These are phyloP conservation scores for Serranus cabrilla DNA, from an alignment of 2,797 vertebrate genomes.

Conservation along the genomic window DNA sequence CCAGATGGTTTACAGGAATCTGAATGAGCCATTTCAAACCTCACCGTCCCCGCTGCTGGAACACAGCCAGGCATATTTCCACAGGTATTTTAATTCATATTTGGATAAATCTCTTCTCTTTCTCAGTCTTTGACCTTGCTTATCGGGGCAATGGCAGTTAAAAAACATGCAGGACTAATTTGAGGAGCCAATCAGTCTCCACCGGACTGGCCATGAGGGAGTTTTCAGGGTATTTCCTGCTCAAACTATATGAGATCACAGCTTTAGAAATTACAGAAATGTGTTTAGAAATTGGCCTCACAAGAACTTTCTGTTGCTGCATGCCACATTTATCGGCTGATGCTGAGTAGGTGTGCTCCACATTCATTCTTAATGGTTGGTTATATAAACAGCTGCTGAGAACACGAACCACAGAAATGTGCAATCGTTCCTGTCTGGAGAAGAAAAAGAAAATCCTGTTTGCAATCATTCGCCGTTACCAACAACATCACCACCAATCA, in stretches of 20 bases:
- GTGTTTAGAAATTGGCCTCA: constrained; percentile 14
- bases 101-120: constrained; percentile 13
- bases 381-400: constrained; percentile 41
- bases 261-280: constrained; percentile 31
- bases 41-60: constrained; percentile 24
- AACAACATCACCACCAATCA: constrained; percentile 14
- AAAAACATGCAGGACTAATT: constrained; percentile 10
- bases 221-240: constrained; percentile 4
- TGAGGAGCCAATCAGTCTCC: constrained; percentile 6
- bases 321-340: constrained; percentile 8
- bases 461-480: constrained; percentile 24
- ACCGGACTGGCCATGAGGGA: background rate
- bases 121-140: constrained; percentile 3
- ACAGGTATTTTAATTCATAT: constrained; percentile 42
- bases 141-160: constrained; percentile 12
- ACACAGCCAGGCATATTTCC: constrained; percentile 27
- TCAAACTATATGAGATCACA: constrained; percentile 25
- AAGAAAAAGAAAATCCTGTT: constrained; percentile 15
- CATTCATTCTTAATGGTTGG: background rate
- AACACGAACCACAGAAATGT: constrained; percentile 19
- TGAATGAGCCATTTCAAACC: constrained; percentile 21
- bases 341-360: background rate
- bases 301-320: constrained; percentile 18
- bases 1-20: constrained; percentile 60
- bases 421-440: constrained; percentile 9